These are phyloP conservation scores for Python bivittatus DNA, from an alignment of 2,113 vertebrate species.

Conservation along the genomic window DNA sequence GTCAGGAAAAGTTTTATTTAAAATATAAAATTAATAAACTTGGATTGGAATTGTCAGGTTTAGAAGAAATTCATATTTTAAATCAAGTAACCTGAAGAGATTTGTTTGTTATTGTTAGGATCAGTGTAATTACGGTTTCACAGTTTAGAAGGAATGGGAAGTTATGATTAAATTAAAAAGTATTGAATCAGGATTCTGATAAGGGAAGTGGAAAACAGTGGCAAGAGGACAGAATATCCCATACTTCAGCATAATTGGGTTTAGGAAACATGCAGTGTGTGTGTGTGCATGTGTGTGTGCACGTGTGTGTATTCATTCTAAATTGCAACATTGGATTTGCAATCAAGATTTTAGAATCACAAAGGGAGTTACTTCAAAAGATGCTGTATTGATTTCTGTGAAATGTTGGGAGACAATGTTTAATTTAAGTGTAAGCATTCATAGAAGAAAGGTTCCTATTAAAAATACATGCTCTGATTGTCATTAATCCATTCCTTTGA, in stretches of 20 bases:
- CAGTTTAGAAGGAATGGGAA: background rate
- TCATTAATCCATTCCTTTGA: background rate
- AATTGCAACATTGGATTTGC: background rate
- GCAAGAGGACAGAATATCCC: background rate
- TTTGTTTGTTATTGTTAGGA: background rate
- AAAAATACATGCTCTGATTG: constrained; percentile 2
- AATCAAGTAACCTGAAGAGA: background rate
- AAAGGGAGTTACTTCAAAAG: background rate
- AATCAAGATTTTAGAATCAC: background rate
- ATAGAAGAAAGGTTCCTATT: constrained; percentile 37
- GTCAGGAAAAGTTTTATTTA: background rate
- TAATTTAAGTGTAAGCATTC: constrained; percentile 32
- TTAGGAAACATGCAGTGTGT: background rate
- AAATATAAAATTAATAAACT: background rate
- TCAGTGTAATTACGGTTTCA: background rate
- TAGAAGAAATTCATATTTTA: background rate
- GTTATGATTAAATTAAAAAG: background rate
- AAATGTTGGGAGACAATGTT: constrained; percentile 31
- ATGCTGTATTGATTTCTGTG: constrained; percentile 19
- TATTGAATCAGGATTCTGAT: background rate
- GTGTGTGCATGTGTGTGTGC: background rate
- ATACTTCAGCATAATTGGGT: background rate
- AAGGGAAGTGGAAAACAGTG: background rate
- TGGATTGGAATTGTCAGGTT: background rate
- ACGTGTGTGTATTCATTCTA: background rate